Percentiles rank a stretch among this genome's conserved stretches.
These are phyloP conservation scores for Peromyscus aztecus DNA, from an alignment of 2,797 vertebrate genomes.

Conservation along the genomic window DNA sequence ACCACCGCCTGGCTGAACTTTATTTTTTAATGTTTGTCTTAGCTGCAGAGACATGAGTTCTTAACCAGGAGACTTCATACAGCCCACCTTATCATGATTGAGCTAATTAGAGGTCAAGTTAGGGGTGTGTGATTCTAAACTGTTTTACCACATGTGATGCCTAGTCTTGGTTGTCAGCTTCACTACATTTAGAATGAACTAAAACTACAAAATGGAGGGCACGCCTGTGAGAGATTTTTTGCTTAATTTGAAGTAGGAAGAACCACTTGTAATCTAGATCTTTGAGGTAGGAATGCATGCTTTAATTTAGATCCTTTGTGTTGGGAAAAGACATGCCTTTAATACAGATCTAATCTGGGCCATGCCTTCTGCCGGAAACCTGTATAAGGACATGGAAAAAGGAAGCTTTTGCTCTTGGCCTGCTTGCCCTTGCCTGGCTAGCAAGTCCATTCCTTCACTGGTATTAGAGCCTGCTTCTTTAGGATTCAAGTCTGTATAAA, in stretches of 20 bases:
- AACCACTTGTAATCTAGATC: no score
- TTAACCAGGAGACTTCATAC: conserved; percentile 5
- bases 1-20: no score
- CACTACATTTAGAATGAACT: not conserved
- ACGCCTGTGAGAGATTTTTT: not conserved
- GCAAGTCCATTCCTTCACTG: not conserved
- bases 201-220: not conserved
- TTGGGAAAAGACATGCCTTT: not conserved
- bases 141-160: not conserved
- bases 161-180: not conserved
- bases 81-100: not conserved
- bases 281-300: not conserved
- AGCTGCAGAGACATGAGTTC: not conserved
- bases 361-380: not conserved
- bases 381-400: not conserved
- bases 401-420: not conserved
- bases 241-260: not conserved
- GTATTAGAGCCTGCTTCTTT: not conserved
- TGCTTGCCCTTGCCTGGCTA: no score
- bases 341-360: no score
- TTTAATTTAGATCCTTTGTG: not conserved
- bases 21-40: conserved; percentile 35
- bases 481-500: not conserved
- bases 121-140: not conserved
- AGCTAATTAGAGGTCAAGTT: not conserved